Conservation (phyloP, 1,140 invertebrate genomes). For the Zeugodacus cucurbitae region DNA sequence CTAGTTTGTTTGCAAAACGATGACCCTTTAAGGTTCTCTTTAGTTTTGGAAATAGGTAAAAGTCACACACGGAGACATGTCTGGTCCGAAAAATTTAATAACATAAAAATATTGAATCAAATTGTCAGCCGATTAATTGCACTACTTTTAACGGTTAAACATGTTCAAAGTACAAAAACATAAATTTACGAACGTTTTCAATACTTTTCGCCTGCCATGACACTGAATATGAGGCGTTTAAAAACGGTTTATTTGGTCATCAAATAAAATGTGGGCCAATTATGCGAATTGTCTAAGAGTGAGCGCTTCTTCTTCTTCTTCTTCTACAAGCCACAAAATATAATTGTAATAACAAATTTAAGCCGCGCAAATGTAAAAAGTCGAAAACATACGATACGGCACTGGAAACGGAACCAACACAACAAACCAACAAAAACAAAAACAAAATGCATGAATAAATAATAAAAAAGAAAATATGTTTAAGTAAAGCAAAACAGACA, state of each 20-base stretch:
- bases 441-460: neutral
- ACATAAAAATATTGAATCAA: too few species aligned
- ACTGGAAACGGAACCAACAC: neutral
- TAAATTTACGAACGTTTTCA: neutral
- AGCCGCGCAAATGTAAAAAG: slow-evolving; percentile 14
- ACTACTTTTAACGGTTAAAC: neutral
- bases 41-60: too few species aligned
- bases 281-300: slow-evolving; percentile 51
- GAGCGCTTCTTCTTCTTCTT: neutral
- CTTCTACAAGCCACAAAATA: neutral
- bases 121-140: neutral
- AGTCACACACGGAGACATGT: too few species aligned
- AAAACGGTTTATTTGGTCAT: slow-evolving; percentile 48
- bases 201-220: neutral
- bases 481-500: neutral
- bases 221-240: neutral
- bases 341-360: slow-evolving; percentile 46
- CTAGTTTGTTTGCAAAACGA: too few species aligned
- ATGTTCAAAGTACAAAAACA: too few species aligned
- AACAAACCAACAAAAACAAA: neutral
- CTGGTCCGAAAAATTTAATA: too few species aligned
- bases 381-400: neutral
- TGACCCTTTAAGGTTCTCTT: too few species aligned
- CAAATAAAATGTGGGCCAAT: slow-evolving; percentile 58
- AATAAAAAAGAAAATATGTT: slow-evolving; percentile 13